Base-by-base conservation (phyloP, 2,888 invertebrate genomes). In the Catocala nupta region DNA sequence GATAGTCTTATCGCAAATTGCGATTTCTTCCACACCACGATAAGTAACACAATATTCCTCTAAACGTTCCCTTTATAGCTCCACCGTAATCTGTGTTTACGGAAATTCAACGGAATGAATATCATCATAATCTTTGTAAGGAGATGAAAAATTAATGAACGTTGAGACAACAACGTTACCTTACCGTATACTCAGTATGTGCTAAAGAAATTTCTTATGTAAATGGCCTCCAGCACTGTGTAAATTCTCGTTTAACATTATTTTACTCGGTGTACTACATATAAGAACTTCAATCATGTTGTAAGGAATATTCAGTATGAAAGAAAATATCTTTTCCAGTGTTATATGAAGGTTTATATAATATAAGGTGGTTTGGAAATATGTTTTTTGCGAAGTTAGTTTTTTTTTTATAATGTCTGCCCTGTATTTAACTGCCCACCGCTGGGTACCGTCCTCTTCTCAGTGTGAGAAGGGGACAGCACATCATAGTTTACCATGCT, bases 91-190 rank as follows among this genome's bases (percentile, higher is more conserved):
- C 56, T 33, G 55, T 73, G 64, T 63, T 63, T 63, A 54, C 60
- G 71, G 59, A 66, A 73, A 63, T 59, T 54, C 58, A 42, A 13
- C 56, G 50, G 66, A 65, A 77, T 74, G 52, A 74, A 77, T 70
- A 64, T 74, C 70, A 63, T 63, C 63, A 63, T 67, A 65, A 73
- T 77, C 62, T 74, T 67, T 62, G 56, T 57, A 74, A 61, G 62
- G 50, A 60, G 63, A 74, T 74, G 74, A 74, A 73, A 62, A 66
- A 63, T 70, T 74, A 77, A 77, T 74, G 64, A 77, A 61, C 54
- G 61, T 52, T 59, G 55, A 67, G 68, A 74, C 61, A 67, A 67
- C 55, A 51, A 54, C 77, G 70, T 76, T 76, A 73, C 70, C 55
- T 9, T 44, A 57, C 58, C 7, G 11, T n/a, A 36, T 10, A 52